A percentile compares a stretch with the other conserved stretches of the same genome.
These are phyloP conservation scores for Eilema griseolum DNA, from an alignment of 2,888 invertebrate genomes.

Conservation along the genomic window DNA sequence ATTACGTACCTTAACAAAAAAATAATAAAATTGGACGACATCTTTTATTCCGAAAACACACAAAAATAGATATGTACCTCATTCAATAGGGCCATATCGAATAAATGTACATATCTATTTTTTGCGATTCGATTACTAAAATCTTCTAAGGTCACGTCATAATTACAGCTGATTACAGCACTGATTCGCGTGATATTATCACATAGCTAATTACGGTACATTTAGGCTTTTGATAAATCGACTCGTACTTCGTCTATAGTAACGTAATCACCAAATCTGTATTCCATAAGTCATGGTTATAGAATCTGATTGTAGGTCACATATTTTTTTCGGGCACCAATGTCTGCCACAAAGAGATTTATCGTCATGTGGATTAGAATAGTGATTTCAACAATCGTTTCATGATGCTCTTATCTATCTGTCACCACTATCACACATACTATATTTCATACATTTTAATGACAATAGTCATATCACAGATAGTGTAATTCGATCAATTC, in stretches of 20 bases:
- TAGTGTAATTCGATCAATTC: neutral
- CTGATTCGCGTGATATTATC: too few relatives aligned
- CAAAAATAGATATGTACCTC: too few relatives aligned
- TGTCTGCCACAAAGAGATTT: neutral
- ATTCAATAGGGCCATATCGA: too few relatives aligned
- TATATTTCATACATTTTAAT: neutral
- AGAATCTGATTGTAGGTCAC: neutral
- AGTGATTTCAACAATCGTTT: slow-evolving; percentile 6
- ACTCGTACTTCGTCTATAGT: neutral
- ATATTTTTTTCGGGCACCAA: neutral
- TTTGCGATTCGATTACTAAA: too few relatives aligned
- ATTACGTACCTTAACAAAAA: too few relatives aligned
- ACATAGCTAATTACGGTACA: too few relatives aligned
- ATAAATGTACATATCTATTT: too few relatives aligned
- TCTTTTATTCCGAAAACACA: too few relatives aligned
- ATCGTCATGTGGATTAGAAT: slow-evolving; percentile 6
- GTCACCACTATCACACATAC: neutral
- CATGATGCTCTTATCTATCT: slow-evolving; percentile 10
- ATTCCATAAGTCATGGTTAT: neutral
- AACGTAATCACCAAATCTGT: neutral
- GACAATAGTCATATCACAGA: slow-evolving; percentile 5
- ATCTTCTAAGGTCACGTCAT: too few relatives aligned
- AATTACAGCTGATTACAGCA: too few relatives aligned
- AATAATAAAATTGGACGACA: too few relatives aligned
- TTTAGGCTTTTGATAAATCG: neutral